A percentile compares a stretch with the other conserved stretches of the same genome.
These are phyloP conservation scores for Ennomos fuscantarius DNA, from an alignment of 2,888 invertebrate genomes.

Conservation along the genomic window DNA sequence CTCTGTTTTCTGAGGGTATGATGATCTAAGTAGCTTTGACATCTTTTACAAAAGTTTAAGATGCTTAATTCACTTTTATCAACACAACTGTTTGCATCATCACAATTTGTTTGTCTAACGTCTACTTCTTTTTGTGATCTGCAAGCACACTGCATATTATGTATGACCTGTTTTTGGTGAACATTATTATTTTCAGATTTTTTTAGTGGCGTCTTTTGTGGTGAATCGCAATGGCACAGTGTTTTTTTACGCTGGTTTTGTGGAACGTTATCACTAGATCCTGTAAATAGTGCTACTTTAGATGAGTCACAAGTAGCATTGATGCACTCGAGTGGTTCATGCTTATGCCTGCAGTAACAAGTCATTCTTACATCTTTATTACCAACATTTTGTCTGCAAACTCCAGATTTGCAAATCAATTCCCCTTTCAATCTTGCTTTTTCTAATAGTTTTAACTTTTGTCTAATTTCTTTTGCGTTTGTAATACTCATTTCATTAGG, in stretches of 20 bases:
- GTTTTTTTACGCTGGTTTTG: too few relatives aligned
- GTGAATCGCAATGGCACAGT: too few relatives aligned
- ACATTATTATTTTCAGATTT: too few relatives aligned
- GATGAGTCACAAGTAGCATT: slow-evolving; percentile 17
- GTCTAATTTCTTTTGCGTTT: slow-evolving; percentile 50
- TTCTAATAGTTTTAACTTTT: slow-evolving; percentile 37
- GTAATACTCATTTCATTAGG: slow-evolving; percentile 51
- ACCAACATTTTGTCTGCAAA: slow-evolving; percentile 19
- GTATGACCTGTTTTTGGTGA: too few relatives aligned
- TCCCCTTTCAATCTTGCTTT: slow-evolving; percentile 22
- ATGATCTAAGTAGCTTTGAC: not conserved
- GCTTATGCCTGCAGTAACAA: slow-evolving; percentile 20
- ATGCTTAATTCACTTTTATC: not conserved
- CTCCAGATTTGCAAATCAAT: slow-evolving; percentile 31
- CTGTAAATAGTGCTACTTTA: not conserved
- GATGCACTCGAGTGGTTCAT: slow-evolving; percentile 18
- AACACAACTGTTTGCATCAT: too few relatives aligned
- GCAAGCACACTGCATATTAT: too few relatives aligned
- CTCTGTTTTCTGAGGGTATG: slow-evolving; percentile 10
- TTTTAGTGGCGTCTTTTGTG: too few relatives aligned
- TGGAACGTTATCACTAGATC: not conserved
- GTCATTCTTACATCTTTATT: slow-evolving; percentile 7
- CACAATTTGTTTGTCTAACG: too few relatives aligned
- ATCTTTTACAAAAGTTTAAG: not conserved
- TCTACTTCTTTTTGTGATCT: too few relatives aligned